These are phyloP conservation scores for Nesogale talazaci DNA, from an alignment of 2,113 vertebrate species.

Conservation along the genomic window DNA sequence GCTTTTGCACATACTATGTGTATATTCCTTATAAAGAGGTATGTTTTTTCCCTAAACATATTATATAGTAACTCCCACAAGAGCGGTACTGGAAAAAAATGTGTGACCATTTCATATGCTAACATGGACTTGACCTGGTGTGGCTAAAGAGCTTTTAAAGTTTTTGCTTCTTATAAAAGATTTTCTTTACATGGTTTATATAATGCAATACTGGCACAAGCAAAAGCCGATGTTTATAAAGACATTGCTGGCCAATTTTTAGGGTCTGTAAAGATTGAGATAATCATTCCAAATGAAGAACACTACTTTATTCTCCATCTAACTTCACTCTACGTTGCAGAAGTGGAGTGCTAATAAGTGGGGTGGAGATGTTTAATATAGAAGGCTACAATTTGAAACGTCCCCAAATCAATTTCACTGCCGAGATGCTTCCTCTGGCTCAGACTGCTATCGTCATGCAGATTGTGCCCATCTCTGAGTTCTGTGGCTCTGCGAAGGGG, in stretches of 20 bases:
- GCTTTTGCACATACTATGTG: neutral
- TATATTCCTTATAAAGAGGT: neutral
- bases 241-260: slow-evolving; percentile 25
- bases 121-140: slow-evolving; percentile 16
- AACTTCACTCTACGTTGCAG: slow-evolving; percentile 51
- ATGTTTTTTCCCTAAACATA: neutral
- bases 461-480: slow-evolving; percentile 87
- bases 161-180: neutral
- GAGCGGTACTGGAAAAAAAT: neutral
- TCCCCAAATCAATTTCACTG: slow-evolving; percentile 81
- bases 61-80: slow-evolving; percentile 8
- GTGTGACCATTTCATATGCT: neutral
- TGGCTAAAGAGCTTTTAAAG: slow-evolving; percentile 49
- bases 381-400: slow-evolving; percentile 65
- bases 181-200: neutral
- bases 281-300: slow-evolving; percentile 27
- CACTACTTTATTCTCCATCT: accelerated
- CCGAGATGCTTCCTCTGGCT: slow-evolving; percentile 85
- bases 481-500: slow-evolving; percentile 86
- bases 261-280: slow-evolving; percentile 29
- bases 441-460: slow-evolving; percentile 88
- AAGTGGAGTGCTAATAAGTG: neutral
- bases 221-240: slow-evolving; percentile 44
- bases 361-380: slow-evolving; percentile 47
- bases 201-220: neutral